phyloP scores from a whole-genome alignment of 2,888 invertebrate species.

The Atrina japonica region DNA sequence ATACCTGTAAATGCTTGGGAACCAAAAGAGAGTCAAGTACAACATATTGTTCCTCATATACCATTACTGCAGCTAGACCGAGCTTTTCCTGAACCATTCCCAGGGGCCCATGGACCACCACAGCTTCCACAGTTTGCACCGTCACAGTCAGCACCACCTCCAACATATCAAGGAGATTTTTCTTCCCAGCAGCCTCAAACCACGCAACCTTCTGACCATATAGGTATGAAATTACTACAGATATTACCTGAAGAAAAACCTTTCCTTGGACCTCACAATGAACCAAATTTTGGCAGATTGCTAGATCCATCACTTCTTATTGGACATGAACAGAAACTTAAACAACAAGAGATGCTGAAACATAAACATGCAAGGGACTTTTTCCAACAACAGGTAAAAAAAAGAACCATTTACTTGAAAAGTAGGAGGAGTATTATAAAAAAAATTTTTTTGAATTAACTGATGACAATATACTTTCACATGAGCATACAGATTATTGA shows the following conservation, averaged over 20 bases:
- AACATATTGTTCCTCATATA: constrained; percentile 44
- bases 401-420: too few species aligned
- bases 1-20: constrained; percentile 61
- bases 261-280: constrained; percentile 39
- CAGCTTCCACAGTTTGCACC: constrained; percentile 34
- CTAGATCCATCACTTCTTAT: constrained; percentile 59
- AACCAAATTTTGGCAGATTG: constrained; percentile 62
- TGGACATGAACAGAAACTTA: constrained; percentile 49
- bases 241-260: constrained; percentile 51
- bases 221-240: constrained; percentile 58
- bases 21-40: constrained; percentile 31
- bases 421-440: too few species aligned
- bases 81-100: constrained; percentile 46
- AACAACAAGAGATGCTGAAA: constrained; percentile 50
- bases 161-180: constrained; percentile 4
- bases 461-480: too few species aligned
- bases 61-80: constrained; percentile 59
- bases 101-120: constrained; percentile 35
- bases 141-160: constrained; percentile 42
- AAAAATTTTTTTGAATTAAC: too few species aligned
- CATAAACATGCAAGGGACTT: constrained; percentile 56
- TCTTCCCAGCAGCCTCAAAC: constrained; percentile 15
- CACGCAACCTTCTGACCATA: constrained; percentile 4
- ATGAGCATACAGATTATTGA: too few species aligned
- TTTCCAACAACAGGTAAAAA: constrained; percentile 39